Conservation (phyloP, 2,113 vertebrate genomes). For the Notarius lentiginosus region DNA sequence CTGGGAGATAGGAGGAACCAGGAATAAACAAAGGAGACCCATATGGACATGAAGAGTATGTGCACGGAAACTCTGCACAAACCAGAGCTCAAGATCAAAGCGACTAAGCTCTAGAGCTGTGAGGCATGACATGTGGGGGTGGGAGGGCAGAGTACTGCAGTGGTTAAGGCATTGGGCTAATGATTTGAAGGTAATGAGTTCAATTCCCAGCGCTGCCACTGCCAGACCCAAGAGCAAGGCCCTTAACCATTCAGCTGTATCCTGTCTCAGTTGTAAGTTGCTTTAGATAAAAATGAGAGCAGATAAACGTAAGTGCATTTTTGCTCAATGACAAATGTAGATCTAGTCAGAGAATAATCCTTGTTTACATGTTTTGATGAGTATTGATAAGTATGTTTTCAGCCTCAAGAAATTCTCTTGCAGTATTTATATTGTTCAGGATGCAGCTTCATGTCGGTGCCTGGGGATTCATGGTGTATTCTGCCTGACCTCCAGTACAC, state of each 20-base stretch:
- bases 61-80: neutral
- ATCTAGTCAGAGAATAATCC: neutral
- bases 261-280: neutral
- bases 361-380: neutral
- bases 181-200: neutral
- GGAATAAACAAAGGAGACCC: neutral
- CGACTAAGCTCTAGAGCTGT: neutral
- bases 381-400: neutral
- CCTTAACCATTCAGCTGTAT: neutral
- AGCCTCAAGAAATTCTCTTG: neutral
- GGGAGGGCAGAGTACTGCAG: neutral
- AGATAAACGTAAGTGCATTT: neutral
- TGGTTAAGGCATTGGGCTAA: neutral
- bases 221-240: neutral
- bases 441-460: neutral
- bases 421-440: neutral
- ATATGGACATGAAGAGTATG: neutral
- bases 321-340: neutral
- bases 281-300: neutral
- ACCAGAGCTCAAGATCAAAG: neutral
- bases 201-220: neutral
- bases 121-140: neutral
- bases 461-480: conserved; percentile 34
- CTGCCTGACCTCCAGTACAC: conserved; percentile 44
- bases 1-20: neutral